phyloP scores from a whole-genome alignment of 1,140 invertebrate genomes.

The Heliconius congener region DNA sequence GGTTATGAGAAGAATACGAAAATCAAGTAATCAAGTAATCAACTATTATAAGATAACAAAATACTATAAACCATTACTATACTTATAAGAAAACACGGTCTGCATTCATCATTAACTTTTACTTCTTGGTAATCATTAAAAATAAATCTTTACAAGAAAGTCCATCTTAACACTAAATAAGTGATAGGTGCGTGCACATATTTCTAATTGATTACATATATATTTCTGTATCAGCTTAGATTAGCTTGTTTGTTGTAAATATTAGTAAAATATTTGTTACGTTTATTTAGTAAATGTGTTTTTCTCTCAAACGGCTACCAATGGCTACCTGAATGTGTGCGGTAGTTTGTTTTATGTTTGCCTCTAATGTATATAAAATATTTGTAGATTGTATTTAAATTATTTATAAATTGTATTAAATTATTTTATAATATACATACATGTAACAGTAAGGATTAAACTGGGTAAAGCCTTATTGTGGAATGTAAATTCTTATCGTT shows the following conservation, averaged over 20 bases:
- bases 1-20: too few species aligned
- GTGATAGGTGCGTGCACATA: neutral
- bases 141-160: neutral
- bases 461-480: neutral
- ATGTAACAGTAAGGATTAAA: neutral
- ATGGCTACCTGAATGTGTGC: slow-evolving; percentile 51
- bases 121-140: neutral
- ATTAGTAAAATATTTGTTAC: slow-evolving; percentile 52
- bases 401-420: neutral
- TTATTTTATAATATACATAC: too few species aligned
- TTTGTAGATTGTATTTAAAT: neutral
- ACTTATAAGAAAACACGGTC: too few species aligned
- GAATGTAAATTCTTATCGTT: neutral
- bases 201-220: slow-evolving; percentile 43
- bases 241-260: slow-evolving; percentile 45
- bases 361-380: neutral
- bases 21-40: too few species aligned
- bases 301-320: slow-evolving; percentile 47
- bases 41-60: too few species aligned
- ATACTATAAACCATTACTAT: too few species aligned
- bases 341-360: slow-evolving; percentile 33
- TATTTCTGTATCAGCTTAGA: slow-evolving; percentile 49
- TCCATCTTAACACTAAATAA: neutral
- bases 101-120: neutral
- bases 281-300: slow-evolving; percentile 61